Conservation (phyloP, 2,888 invertebrate species). For the Linyphia triangularis region DNA sequence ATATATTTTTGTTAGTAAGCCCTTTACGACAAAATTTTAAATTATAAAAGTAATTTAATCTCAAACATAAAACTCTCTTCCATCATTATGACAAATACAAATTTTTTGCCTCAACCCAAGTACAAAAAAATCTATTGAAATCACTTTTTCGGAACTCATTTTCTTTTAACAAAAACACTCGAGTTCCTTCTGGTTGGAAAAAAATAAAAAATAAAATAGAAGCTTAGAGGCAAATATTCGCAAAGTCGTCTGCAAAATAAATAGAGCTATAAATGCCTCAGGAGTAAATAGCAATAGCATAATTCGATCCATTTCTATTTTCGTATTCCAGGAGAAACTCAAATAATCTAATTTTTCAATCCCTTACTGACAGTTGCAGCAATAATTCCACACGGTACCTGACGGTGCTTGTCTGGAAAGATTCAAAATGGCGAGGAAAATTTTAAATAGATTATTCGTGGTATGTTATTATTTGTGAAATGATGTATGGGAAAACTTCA, state of each 20-base stretch:
- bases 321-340: not conserved
- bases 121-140: too few relatives aligned
- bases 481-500: not conserved
- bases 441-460: not conserved
- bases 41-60: too few relatives aligned
- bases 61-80: too few relatives aligned
- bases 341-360: not conserved
- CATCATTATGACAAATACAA: too few relatives aligned
- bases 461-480: not conserved
- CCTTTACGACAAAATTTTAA: too few relatives aligned
- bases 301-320: not conserved
- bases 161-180: not conserved
- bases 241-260: not conserved
- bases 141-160: not conserved
- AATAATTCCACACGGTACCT: not conserved
- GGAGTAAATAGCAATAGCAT: not conserved
- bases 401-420: too few relatives aligned
- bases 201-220: not conserved
- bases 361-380: not conserved
- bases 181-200: not conserved
- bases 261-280: not conserved
- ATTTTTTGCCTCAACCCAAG: too few relatives aligned
- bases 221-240: too few relatives aligned
- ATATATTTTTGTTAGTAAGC: too few relatives aligned
- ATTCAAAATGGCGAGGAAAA: not conserved